Evolutionary conservation across 1,140 invertebrate genomes (phyloP).

Genomic region (Pygmarrhopalites habei): DNA sequence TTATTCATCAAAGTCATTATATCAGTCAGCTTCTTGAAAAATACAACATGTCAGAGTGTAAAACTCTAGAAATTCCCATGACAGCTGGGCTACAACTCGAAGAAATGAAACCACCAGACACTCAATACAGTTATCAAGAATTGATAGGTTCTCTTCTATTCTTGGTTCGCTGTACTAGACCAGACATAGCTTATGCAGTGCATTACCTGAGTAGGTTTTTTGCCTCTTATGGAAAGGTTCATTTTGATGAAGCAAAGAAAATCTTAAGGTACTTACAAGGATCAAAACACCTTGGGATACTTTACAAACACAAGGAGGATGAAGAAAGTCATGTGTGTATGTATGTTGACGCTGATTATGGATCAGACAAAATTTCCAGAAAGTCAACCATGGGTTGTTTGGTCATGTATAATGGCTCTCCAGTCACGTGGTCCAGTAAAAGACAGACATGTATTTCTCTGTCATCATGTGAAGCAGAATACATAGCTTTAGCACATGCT

Average conservation of each 20-base stretch:
- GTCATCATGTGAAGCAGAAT: slow-evolving; percentile 43
- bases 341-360: slow-evolving; percentile 19
- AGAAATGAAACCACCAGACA: no score
- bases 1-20: not conserved
- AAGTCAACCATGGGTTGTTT: slow-evolving; percentile 32
- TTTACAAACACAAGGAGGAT: no score
- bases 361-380: not conserved
- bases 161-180: slow-evolving; percentile 41
- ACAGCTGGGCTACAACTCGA: not conserved
- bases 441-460: slow-evolving; percentile 42
- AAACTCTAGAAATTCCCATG: not conserved
- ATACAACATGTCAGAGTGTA: not conserved
- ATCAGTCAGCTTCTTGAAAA: not conserved
- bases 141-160: slow-evolving; percentile 43
- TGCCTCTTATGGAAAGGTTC: slow-evolving; percentile 27
- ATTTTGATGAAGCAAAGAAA: slow-evolving; percentile 38
- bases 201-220: slow-evolving; percentile 38
- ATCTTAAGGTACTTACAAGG: slow-evolving; percentile 15
- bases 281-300: slow-evolving; percentile 4
- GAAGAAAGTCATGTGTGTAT: no score
- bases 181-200: slow-evolving; percentile 44
- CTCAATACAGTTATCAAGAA: slow-evolving; percentile 35
- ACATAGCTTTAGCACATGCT: slow-evolving; percentile 9
- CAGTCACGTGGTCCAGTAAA: slow-evolving; percentile 41
- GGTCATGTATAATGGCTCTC: slow-evolving; percentile 35